Evolutionary conservation across 2,888 invertebrate genomes (phyloP).

Genomic region (Peribatodes rhomboidaria): DNA sequence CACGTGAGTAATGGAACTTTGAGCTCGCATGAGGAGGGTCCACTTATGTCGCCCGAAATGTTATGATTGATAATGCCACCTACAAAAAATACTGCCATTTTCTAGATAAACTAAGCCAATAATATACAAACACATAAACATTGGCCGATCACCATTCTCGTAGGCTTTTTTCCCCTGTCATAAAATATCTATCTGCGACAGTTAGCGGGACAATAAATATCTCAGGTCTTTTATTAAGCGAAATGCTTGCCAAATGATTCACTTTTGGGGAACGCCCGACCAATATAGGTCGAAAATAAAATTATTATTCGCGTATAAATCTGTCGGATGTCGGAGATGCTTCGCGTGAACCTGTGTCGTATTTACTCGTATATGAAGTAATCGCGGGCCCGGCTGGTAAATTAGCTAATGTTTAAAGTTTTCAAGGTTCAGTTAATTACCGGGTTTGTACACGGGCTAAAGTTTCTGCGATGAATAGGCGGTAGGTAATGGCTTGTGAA

Average conservation of each 20-base stretch:
- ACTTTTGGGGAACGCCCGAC: slow-evolving; percentile 39
- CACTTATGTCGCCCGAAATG: slow-evolving; percentile 83
- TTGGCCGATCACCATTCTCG: slow-evolving; percentile 36
- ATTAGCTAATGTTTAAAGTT: slow-evolving; percentile 76
- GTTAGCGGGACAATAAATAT: slow-evolving; percentile 40
- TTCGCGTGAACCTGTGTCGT: slow-evolving; percentile 20
- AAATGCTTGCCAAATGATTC: slow-evolving; percentile 44
- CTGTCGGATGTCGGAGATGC: slow-evolving; percentile 21
- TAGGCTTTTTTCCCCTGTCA: slow-evolving; percentile 27
- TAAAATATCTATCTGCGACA: slow-evolving; percentile 31
- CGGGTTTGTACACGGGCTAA: slow-evolving; percentile 60
- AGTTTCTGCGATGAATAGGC: slow-evolving; percentile 61
- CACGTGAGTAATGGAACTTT: slow-evolving; percentile 82
- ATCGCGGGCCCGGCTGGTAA: slow-evolving; percentile 56
- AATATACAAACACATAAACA: slow-evolving; percentile 48
- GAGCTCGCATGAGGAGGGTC: slow-evolving; percentile 84
- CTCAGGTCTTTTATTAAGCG: slow-evolving; percentile 40
- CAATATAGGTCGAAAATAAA: slow-evolving; percentile 37
- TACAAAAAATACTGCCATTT: slow-evolving; percentile 77
- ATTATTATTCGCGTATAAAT: slow-evolving; percentile 43
- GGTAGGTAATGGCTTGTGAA: slow-evolving; percentile 68
- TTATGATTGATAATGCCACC: slow-evolving; percentile 83
- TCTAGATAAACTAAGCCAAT: slow-evolving; percentile 61
- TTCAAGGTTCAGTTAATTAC: slow-evolving; percentile 74
- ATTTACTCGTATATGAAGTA: slow-evolving; percentile 36